phyloP scores from a whole-genome alignment of 2,888 invertebrate genomes.

The Branchinecta sandiegonensis region DNA sequence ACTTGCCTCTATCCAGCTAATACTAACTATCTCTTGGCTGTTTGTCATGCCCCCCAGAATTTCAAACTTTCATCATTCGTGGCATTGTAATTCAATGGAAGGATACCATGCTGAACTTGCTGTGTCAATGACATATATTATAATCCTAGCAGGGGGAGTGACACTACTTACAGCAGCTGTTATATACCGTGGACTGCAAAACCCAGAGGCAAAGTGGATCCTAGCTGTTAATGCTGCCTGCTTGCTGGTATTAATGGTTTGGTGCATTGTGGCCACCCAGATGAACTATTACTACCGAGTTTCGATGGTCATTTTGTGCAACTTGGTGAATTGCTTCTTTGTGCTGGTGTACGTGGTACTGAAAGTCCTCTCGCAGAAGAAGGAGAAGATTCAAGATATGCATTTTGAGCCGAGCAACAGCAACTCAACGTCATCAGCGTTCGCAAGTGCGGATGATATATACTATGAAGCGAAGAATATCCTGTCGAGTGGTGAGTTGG shows the following conservation, averaged over 20 bases:
- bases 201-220: background rate
- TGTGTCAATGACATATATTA: background rate
- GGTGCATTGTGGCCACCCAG: background rate
- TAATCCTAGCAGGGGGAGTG: background rate
- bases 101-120: slow-evolving; percentile 4
- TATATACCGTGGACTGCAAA: background rate
- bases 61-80: background rate
- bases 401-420: background rate
- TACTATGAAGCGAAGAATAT: slow-evolving; percentile 11
- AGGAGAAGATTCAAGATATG: background rate
- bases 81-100: background rate
- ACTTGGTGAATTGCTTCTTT: background rate
- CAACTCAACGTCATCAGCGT: background rate
- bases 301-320: background rate
- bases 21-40: background rate
- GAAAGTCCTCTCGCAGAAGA: background rate
- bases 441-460: slow-evolving; percentile 12
- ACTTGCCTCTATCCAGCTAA: background rate
- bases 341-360: background rate
- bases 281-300: background rate
- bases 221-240: background rate
- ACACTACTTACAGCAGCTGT: background rate
- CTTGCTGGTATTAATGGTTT: background rate
- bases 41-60: background rate
- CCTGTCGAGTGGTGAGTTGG: background rate